phyloP scores from a whole-genome alignment of 2,113 vertebrate species.

The Pantherophis guttatus region DNA sequence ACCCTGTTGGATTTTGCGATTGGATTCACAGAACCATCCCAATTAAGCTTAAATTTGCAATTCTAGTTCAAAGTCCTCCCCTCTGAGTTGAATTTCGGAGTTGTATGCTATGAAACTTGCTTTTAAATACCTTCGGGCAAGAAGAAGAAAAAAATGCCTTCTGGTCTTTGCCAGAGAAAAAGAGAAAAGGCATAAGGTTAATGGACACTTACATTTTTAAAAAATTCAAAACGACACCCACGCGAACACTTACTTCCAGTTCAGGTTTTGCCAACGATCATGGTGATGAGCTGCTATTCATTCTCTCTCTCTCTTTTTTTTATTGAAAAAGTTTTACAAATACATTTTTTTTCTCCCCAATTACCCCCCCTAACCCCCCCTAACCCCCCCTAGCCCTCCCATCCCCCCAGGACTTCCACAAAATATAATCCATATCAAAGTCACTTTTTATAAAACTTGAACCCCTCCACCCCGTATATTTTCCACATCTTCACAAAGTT shows the following conservation, averaged over 20 bases:
- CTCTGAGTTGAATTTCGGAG: neutral
- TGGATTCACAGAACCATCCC: neutral
- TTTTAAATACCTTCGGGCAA: neutral
- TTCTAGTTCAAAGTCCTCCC: neutral
- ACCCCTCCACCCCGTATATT: too few species aligned
- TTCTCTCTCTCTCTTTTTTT: accelerated
- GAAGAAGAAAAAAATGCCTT: neutral
- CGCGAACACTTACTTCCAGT: neutral
- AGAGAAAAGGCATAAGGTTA: neutral
- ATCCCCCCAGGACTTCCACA: too few species aligned
- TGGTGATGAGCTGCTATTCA: accelerated
- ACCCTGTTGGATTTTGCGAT: neutral
- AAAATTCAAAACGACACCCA: neutral
- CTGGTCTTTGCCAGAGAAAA: neutral
- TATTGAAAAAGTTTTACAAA: too few species aligned
- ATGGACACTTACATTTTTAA: neutral
- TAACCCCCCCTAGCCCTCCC: too few species aligned
- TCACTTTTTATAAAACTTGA: too few species aligned
- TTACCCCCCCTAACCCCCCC: too few species aligned
- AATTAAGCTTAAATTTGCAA: neutral
- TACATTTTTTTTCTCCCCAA: too few species aligned
- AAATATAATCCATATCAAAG: too few species aligned
- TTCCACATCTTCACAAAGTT: too few species aligned
- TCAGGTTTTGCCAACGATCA: accelerated
- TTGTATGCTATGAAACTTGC: neutral